Evolutionary conservation across 2,888 invertebrate species (phyloP), one percentile per base, ranked within the genome.

Genomic region (Pherbina coryleti): DNA sequence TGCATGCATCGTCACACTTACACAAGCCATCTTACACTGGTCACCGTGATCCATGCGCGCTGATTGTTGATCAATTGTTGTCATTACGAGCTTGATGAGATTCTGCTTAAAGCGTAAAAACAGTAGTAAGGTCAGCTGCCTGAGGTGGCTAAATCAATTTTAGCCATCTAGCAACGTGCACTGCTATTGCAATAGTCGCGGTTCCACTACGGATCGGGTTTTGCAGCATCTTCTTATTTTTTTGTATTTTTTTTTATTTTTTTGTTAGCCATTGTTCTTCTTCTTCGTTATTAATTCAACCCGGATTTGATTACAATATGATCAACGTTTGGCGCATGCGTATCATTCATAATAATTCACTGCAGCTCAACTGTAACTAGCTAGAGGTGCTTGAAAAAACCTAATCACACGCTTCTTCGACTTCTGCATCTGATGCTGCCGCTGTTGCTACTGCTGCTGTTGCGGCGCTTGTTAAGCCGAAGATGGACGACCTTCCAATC

Each of bases 51-150:
- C 22, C 22, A 34, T 62, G 62, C 25, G 60, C 72, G 49, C 62
- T 31, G 67, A 37, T 53, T 25, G 75, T 53, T 76, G 78, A 74
- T 78, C 78, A 76, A 72, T 78, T 62, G 78, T 72, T 78, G 78
- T 78, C 78, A 72, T 78, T 71, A 69, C 19, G 67, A 55, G 55
- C 60, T 83, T 88, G 87, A 88, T 87, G 88, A 88, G 88, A 86
- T 86, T 87, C 88, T 87, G 86, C 85, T 87, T 88, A 87, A 86
- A 86, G 86, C 88, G 87, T 87, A 88, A 89, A 87, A 89, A 86
- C 88, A 89, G 88, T 88, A 89, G 89, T 89, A 82, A 85, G 89
- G 89, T 89, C 88, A 87, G 81, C 80, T 80, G 83, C 79, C 83
- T 71, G 85, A 84, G 86, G 86, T 87, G 86, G 86, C 85, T 86